phyloP scores from a whole-genome alignment of 2,113 vertebrate species.

The Glaucidium brasilianum region DNA sequence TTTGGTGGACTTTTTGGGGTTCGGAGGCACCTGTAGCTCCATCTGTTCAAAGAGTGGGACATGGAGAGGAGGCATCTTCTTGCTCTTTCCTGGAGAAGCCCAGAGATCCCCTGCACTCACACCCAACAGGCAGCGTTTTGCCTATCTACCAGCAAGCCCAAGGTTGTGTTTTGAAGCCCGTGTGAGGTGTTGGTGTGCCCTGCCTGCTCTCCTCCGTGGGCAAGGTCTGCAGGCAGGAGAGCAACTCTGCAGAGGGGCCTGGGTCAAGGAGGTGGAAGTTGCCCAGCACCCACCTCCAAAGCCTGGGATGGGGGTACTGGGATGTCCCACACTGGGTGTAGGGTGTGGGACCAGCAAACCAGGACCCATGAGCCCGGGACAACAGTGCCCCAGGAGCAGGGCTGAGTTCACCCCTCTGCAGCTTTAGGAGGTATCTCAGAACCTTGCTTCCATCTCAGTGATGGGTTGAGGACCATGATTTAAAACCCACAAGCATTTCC shows the following conservation, averaged over 20 bases:
- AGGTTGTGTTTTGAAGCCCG: background rate
- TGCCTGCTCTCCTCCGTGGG: background rate
- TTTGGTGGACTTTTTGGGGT: fast-evolving
- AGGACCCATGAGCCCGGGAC: background rate
- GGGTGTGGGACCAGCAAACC: background rate
- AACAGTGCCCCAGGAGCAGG: fast-evolving
- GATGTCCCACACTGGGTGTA: fast-evolving
- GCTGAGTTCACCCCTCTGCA: background rate
- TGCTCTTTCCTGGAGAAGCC: background rate
- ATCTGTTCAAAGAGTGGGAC: fast-evolving
- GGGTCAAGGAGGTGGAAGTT: background rate
- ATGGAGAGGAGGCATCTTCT: background rate
- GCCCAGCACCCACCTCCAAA: background rate
- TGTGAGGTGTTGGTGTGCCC: background rate
- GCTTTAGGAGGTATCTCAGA: background rate
- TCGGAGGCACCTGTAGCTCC: background rate
- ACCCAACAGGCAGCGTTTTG: background rate
- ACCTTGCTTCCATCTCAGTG: background rate
- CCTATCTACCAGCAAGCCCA: background rate
- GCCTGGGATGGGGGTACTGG: background rate
- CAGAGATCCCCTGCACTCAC: background rate
- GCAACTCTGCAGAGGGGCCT: background rate
- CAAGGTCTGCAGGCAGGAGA: background rate
- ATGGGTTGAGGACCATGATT: background rate
- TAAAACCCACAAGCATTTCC: background rate